A percentile compares a stretch with the other conserved stretches of the same genome.
These are phyloP conservation scores for Streblospio benedicti DNA, from an alignment of 1,140 invertebrate species.

Conservation along the genomic window DNA sequence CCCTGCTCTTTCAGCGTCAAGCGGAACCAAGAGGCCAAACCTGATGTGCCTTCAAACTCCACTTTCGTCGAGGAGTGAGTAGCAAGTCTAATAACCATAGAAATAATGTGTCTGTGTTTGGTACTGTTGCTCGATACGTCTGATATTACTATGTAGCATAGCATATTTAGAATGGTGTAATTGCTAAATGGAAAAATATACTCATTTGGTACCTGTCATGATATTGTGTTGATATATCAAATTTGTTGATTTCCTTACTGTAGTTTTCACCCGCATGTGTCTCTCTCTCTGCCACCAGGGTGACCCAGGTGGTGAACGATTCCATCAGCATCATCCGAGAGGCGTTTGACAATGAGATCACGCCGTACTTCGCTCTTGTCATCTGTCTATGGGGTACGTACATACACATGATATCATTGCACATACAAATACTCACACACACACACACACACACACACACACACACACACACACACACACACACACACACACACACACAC, in stretches of 20 bases:
- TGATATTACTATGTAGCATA: too few relatives aligned
- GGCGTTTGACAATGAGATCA: conserved; percentile 45
- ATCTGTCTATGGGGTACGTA: conserved; percentile 48
- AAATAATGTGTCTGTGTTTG: too few relatives aligned
- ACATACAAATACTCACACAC: too few relatives aligned
- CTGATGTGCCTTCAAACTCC: too few relatives aligned
- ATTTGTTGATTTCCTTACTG: neutral
- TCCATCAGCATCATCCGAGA: conserved; percentile 29
- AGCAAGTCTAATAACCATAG: too few relatives aligned
- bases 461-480: too few relatives aligned
- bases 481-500: too few relatives aligned
- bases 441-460: too few relatives aligned
- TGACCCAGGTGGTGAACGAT: conserved; percentile 14
- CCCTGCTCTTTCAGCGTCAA: too few relatives aligned
- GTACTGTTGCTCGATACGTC: too few relatives aligned
- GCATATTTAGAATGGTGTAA: neutral
- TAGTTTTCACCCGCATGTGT: neutral
- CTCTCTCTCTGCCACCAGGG: conserved; percentile 19
- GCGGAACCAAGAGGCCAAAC: too few relatives aligned
- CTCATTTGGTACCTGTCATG: neutral
- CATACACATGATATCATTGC: neutral
- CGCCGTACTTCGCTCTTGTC: conserved; percentile 45
- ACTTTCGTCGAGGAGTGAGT: too few relatives aligned
- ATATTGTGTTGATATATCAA: neutral
- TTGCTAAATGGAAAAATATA: neutral